Evolutionary conservation across 2,113 vertebrate genomes (phyloP).

Genomic region (Lucifuga dentata): DNA sequence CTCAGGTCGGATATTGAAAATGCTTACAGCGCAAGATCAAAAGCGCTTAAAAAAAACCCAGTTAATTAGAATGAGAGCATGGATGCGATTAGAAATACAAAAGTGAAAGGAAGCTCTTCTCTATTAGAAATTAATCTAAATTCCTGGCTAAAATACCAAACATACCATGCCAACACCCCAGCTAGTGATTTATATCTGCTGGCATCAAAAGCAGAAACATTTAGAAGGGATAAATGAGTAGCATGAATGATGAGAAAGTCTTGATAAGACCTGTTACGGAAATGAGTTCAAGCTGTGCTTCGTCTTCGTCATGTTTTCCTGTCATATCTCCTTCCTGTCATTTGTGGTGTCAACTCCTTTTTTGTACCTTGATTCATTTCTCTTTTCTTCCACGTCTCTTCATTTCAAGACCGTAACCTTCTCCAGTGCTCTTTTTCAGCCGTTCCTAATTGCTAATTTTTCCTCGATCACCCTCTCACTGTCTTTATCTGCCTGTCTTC

Average conservation of each 20-base stretch:
- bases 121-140: conserved; percentile 21
- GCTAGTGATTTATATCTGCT: conserved; percentile 29
- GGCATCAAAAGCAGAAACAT: conserved; percentile 15
- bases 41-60: conserved; percentile 51
- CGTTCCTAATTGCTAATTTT: background rate
- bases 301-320: conserved; percentile 20
- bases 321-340: conserved; percentile 24
- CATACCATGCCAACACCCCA: conserved; percentile 16
- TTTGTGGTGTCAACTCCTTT: conserved; percentile 35
- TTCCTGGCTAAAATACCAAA: background rate
- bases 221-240: conserved; percentile 36
- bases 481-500: background rate
- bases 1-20: conserved; percentile 27
- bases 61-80: conserved; percentile 52
- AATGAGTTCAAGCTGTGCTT: conserved; percentile 42
- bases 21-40: conserved; percentile 39
- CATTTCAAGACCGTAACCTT: background rate
- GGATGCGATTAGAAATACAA: conserved; percentile 40
- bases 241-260: background rate
- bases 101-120: conserved; percentile 4
- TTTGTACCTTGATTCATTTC: conserved; percentile 7
- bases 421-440: background rate
- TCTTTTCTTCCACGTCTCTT: background rate
- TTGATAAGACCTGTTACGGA: conserved; percentile 8
- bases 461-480: background rate